Evolutionary conservation across 2,113 vertebrate genomes (phyloP), one percentile per base, ranked within the genome.

Genomic region (Lophura nycthemera): DNA sequence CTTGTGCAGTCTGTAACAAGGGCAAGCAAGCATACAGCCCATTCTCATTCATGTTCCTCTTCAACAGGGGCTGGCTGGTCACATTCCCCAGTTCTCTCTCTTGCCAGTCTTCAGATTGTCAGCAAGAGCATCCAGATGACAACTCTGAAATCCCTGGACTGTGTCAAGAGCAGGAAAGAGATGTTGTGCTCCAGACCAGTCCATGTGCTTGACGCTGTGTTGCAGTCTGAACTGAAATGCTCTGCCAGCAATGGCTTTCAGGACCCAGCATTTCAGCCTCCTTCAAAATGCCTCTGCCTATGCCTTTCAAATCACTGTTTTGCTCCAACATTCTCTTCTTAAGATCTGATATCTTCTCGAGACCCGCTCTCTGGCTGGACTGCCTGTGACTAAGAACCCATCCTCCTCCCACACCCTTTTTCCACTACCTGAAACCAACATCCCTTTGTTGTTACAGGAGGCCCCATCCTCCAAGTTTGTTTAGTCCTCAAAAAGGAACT

Each of bases 291-390:
- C 20, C 17, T 72, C 81, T 6, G 10, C 43, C 9, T 20, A 10
- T 69, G 29, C 30, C 47, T 92, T 92, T 79, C 77, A 72, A 79
- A 59, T 47, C 45, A 32, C 42, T 69, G 4, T 13, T 86, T 61
- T 65, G 5, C 29, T 92, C 38, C 73, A 81, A 64, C 5, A 17
- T 2, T 42, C 8, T 82, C 16, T 76, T 79, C 88, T 61, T 84
- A 40, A 66, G 20, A 12, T 59, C 77, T 90, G 12, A 14, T 75
- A 63, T 69, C 65, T 95, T 94, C 80, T 83, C 81, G 34, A 90
- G 19, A 72, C 50, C 43, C 77, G 81, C 30, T 15, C 5, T 79
- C 40, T 70, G 40, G 32, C 32, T 72, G 29, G 32, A 22, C n/a
- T 71, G 47, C 52, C 69, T 74, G 29, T 78, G 50, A 61, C 48